Evolutionary conservation across 1,140 invertebrate genomes (phyloP).

Genomic region (Arctopsyche grandis): DNA sequence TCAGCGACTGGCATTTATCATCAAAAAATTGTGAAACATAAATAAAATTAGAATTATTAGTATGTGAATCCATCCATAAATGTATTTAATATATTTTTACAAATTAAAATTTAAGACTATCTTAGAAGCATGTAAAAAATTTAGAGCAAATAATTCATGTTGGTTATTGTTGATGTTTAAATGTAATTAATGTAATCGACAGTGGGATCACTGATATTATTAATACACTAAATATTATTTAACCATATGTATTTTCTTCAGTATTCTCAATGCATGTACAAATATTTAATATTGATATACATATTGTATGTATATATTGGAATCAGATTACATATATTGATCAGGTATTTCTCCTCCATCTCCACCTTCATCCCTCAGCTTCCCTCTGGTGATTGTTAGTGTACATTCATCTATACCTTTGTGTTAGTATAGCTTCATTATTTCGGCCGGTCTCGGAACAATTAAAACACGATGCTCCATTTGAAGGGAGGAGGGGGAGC

Average conservation of each 20-base stretch:
- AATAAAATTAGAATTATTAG: neutral
- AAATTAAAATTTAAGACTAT: constrained; percentile 22
- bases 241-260: neutral
- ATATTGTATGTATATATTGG: no score
- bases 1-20: no score
- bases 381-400: no score
- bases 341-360: no score
- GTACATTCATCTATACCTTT: neutral
- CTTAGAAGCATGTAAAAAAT: constrained; percentile 16
- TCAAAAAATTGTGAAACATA: neutral
- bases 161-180: neutral
- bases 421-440: constrained; percentile 7
- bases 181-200: constrained; percentile 6
- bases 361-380: no score
- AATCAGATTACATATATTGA: no score
- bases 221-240: constrained; percentile 21
- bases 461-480: constrained; percentile 14
- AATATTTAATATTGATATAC: no score
- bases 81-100: constrained; percentile 40
- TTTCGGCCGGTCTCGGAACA: neutral
- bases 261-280: neutral
- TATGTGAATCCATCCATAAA: constrained; percentile 36
- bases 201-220: neutral
- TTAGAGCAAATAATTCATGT: constrained; percentile 1
- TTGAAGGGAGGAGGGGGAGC: neutral